phyloP scores from a whole-genome alignment of 2,113 vertebrate species.

The Ceyx cyanopectus region DNA sequence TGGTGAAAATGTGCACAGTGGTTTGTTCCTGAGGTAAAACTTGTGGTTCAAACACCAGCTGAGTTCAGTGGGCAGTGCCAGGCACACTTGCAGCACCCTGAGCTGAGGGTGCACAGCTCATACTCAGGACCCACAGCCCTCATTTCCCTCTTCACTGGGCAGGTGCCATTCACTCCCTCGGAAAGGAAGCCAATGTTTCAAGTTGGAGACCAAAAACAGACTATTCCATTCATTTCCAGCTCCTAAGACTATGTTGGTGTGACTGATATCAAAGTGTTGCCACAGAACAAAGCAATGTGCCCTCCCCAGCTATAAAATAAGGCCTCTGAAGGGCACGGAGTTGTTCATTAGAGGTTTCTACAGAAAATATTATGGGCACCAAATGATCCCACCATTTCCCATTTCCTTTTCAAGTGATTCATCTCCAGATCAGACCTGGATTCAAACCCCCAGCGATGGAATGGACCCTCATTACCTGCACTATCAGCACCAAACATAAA shows the following conservation, averaged over 20 bases:
- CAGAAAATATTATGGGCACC: conserved; percentile 33
- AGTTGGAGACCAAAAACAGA: conserved; percentile 10
- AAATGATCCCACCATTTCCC: conserved; percentile 41
- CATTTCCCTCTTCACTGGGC: neutral
- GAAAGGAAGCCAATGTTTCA: conserved; percentile 41
- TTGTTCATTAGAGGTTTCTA: conserved; percentile 51
- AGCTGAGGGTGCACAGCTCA: conserved; percentile 19
- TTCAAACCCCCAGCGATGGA: conserved; percentile 27
- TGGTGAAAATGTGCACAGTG: fast-evolving
- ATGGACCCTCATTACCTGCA: conserved; percentile 53
- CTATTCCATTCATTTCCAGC: neutral
- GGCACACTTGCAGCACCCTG: neutral
- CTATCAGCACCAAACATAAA: conserved; percentile 56
- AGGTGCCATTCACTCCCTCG: neutral
- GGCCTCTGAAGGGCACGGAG: conserved; percentile 7
- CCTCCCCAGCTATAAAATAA: conserved; percentile 58
- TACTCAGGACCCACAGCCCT: neutral
- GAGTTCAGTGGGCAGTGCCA: neutral
- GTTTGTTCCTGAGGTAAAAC: neutral
- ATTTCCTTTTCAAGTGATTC: conserved; percentile 56
- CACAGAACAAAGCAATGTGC: conserved; percentile 36
- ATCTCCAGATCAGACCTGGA: conserved; percentile 51
- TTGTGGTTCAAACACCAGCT: neutral
- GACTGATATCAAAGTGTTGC: neutral
- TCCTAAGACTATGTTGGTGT: neutral